Base-by-base conservation (phyloP, 2,797 vertebrate species). In the Hypotaenidia okinawae region DNA sequence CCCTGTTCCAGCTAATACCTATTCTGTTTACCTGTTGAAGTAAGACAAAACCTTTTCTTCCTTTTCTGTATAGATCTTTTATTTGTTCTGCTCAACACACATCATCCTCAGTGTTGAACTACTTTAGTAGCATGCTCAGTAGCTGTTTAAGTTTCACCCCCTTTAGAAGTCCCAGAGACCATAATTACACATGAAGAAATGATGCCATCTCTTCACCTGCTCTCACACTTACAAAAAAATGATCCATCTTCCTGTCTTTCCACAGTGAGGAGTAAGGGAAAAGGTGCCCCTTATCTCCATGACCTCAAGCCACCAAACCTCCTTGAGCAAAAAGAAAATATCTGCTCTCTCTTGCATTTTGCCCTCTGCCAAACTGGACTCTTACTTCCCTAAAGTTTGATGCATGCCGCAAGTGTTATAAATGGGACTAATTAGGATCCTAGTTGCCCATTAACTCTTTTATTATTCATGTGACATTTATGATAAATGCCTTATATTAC, bases 401-500 rank as follows among this genome's bases (percentile, higher is more conserved):
- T 0, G 0, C 67, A 64, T n/a, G 32, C 61, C 1, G 1, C 9
- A 1, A 62, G 35, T 24, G 15, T 85, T 89, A 95, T 35, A 90
- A 87, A 92, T 84, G 79, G 70, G 59, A 16, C 28, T 92, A 74
- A 94, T 94, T 90, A 95, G 52, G 63, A 87, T 61, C 35, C 74
- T 81, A 52, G 75, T 39, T 83, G 69, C 76, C 89, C 94, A 63
- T 85, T 81, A 85, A 89, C 89, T 94, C 69, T 51, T 93, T 85
- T 89, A 89, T 95, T 94, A 95, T 89, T 85, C 82, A 87, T 69
- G 81, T 87, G 94, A 78, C 94, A 78, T 84, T 94, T 92, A 39
- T 88, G 87, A 96, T 75, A 89, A 93, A 93, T 85, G 84, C 47
- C 21, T 76, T 49, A 16, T 62, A 75, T 74, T 83, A 64, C 57